Evolutionary conservation across 2,888 invertebrate species (phyloP).

Genomic region (Tetranychus truncatus): DNA sequence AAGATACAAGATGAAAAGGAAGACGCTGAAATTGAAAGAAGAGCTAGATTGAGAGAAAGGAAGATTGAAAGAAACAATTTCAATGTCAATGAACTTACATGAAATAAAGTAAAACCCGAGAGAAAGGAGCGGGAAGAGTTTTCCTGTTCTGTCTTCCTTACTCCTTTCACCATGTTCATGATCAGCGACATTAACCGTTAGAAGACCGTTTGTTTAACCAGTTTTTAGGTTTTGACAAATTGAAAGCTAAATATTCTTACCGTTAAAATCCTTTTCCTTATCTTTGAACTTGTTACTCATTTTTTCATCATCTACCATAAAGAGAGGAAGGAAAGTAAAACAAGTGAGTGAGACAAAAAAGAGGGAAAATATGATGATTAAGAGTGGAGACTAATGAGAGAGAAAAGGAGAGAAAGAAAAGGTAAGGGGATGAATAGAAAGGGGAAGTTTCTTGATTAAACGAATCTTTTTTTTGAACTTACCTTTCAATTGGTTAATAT

Average conservation of each 20-base stretch:
- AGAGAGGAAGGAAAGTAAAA: not conserved
- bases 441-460: not conserved
- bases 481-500: too few species aligned
- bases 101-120: not conserved
- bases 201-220: not conserved
- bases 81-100: not conserved
- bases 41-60: too few species aligned
- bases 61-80: not conserved
- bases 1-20: too few species aligned
- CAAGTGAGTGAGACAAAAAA: not conserved
- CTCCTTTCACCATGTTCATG: not conserved
- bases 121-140: not conserved
- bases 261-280: too few species aligned
- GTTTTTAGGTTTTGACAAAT: not conserved
- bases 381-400: not conserved
- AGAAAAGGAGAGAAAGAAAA: not conserved
- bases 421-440: not conserved
- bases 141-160: not conserved
- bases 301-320: too few species aligned
- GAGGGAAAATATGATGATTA: not conserved
- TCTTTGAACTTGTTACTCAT: too few species aligned
- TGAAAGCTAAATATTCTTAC: too few species aligned
- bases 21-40: too few species aligned
- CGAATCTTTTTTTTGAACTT: not conserved
- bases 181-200: not conserved